Conservation (phyloP, 2,113 vertebrate species). For the Cettia cetti region DNA sequence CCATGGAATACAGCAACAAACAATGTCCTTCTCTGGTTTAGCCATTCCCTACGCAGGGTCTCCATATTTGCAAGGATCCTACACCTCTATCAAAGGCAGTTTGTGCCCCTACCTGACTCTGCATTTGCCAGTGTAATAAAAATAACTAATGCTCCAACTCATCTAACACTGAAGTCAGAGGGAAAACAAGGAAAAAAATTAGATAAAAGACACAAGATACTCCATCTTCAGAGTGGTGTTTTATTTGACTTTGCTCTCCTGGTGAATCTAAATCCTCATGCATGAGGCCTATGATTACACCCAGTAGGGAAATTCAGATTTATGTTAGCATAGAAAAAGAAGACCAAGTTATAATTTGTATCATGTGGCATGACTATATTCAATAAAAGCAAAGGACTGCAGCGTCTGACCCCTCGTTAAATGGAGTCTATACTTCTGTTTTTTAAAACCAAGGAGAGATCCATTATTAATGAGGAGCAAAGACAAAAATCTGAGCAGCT, state of each 20-base stretch:
- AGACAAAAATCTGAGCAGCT: background rate
- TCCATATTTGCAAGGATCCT: background rate
- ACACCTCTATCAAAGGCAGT: background rate
- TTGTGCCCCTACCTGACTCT: background rate
- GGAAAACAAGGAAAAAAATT: background rate
- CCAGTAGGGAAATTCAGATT: conserved; percentile 17
- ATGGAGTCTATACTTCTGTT: background rate
- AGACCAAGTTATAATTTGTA: background rate
- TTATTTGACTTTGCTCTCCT: conserved; percentile 29
- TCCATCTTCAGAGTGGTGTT: background rate
- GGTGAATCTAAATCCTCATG: conserved; percentile 17
- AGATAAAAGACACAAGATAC: background rate
- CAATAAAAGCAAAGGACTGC: conserved; percentile 3
- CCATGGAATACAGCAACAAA: rapidly evolving
- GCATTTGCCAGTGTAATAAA: conserved; percentile 2
- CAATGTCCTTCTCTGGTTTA: background rate
- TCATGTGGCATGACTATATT: background rate
- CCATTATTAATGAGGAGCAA: background rate
- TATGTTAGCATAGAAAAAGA: background rate
- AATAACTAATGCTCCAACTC: background rate
- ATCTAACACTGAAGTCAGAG: background rate
- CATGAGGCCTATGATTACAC: background rate
- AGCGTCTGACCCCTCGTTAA: background rate
- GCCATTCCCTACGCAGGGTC: background rate
- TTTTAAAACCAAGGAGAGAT: background rate